Percentiles rank a stretch among this genome's conserved stretches.
phyloP scores from a whole-genome alignment of 2,888 invertebrate genomes.

The Electrophaes corylata region DNA sequence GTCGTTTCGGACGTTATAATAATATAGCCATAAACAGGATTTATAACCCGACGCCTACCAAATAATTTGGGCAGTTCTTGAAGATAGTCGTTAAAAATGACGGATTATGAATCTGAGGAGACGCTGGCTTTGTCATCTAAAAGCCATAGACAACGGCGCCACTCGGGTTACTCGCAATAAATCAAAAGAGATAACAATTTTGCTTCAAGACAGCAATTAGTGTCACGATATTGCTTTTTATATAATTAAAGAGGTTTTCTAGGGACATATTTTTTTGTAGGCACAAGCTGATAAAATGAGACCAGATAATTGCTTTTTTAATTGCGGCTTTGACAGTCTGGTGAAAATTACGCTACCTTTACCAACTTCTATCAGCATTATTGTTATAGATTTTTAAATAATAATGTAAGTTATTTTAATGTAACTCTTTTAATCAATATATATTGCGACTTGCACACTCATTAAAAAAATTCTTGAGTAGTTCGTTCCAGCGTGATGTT shows the following conservation, averaged over 20 bases:
- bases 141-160: conserved; percentile 6
- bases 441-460: no score
- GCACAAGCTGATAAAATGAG: background rate
- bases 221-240: conserved; percentile 48
- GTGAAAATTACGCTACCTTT: background rate
- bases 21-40: background rate
- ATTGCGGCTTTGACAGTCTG: background rate
- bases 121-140: background rate
- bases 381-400: background rate
- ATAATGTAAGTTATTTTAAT: no score
- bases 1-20: background rate
- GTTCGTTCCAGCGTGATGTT: conserved; percentile 6
- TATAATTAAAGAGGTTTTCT: conserved; percentile 45
- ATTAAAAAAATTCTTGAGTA: background rate
- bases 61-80: background rate
- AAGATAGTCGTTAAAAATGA: background rate
- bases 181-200: conserved; percentile 49
- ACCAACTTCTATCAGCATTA: background rate
- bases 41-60: background rate
- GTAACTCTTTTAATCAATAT: no score
- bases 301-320: background rate
- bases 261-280: background rate
- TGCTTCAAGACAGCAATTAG: conserved; percentile 50
- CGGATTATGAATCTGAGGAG: background rate
- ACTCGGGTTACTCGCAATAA: conserved; percentile 39